These are phyloP conservation scores for Polietes domitor DNA, from an alignment of 2,888 invertebrate genomes.

Conservation along the genomic window DNA sequence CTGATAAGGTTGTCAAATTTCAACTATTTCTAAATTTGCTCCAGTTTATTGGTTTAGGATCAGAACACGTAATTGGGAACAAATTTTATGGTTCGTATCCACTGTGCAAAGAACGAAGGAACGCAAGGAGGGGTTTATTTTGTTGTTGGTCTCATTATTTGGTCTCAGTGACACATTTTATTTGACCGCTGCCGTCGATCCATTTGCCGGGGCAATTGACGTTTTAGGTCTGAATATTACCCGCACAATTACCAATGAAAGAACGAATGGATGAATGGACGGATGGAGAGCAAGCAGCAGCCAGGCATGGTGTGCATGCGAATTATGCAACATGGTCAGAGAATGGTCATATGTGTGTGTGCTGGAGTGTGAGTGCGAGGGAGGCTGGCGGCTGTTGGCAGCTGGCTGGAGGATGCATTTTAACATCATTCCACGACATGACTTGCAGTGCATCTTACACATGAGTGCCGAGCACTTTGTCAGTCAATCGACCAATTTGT, in stretches of 20 bases:
- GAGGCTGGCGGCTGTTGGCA: slow-evolving; percentile 10
- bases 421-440: slow-evolving; percentile 24
- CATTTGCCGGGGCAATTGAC: slow-evolving; percentile 66
- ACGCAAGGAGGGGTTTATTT: not conserved
- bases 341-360: slow-evolving; percentile 15
- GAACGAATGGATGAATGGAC: slow-evolving; percentile 55
- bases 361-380: not conserved
- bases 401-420: slow-evolving; percentile 8
- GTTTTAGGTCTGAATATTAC: slow-evolving; percentile 68
- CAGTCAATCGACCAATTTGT: slow-evolving; percentile 62
- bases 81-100: no score
- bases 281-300: not conserved
- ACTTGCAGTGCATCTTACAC: slow-evolving; percentile 20
- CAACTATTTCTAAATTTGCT: no score
- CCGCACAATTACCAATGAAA: slow-evolving; percentile 73
- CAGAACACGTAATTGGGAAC: no score
- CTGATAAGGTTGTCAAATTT: no score
- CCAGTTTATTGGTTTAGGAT: no score
- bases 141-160: slow-evolving; percentile 50
- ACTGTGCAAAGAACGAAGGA: not conserved
- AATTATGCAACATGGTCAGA: not conserved
- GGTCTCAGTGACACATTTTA: slow-evolving; percentile 52
- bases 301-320: not conserved
- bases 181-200: slow-evolving; percentile 66
- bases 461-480: slow-evolving; percentile 30